A percentile compares a stretch with the other conserved stretches of the same genome.
These are phyloP conservation scores for Sphaerophoria rueppellii DNA, from an alignment of 2,888 invertebrate genomes.

Conservation along the genomic window DNA sequence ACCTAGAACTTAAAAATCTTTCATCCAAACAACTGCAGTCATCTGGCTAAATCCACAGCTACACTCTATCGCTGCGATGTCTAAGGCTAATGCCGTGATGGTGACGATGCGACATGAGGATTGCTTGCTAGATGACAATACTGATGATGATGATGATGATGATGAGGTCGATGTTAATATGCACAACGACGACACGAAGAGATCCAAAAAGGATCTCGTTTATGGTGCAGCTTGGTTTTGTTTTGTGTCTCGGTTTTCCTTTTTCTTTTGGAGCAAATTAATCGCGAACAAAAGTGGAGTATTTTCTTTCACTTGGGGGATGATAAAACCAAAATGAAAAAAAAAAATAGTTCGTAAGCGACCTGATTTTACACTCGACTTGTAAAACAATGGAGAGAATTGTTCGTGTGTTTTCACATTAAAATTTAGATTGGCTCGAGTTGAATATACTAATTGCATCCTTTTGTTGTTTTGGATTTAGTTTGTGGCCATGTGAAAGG, in stretches of 20 bases:
- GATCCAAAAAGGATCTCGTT: constrained; percentile 26
- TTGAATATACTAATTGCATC: not conserved
- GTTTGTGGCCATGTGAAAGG: too few relatives aligned
- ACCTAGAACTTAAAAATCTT: not conserved
- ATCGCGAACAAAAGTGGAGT: constrained; percentile 1
- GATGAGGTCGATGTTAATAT: constrained; percentile 44
- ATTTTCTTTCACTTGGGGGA: too few relatives aligned
- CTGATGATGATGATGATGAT: constrained; percentile 40
- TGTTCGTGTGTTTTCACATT: constrained; percentile 17
- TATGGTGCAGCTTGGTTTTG: constrained; percentile 9
- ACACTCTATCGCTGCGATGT: not conserved
- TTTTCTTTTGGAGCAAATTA: constrained; percentile 18
- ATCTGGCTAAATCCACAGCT: constrained; percentile 27
- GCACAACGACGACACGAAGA: constrained; percentile 9
- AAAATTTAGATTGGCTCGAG: constrained; percentile 19
- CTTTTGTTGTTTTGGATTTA: constrained; percentile 13
- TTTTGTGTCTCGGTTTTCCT: not conserved
- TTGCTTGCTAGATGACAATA: constrained; percentile 6
- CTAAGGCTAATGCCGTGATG: not conserved
- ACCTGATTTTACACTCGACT: constrained; percentile 21
- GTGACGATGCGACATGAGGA: not conserved
- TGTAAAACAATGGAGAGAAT: constrained; percentile 5
- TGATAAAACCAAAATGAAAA: not conserved
- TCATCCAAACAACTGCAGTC: constrained; percentile 27
- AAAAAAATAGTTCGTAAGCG: not conserved